Evolutionary conservation across 2,113 vertebrate species (phyloP).

Genomic region (Myrmophylax atrothorax): DNA sequence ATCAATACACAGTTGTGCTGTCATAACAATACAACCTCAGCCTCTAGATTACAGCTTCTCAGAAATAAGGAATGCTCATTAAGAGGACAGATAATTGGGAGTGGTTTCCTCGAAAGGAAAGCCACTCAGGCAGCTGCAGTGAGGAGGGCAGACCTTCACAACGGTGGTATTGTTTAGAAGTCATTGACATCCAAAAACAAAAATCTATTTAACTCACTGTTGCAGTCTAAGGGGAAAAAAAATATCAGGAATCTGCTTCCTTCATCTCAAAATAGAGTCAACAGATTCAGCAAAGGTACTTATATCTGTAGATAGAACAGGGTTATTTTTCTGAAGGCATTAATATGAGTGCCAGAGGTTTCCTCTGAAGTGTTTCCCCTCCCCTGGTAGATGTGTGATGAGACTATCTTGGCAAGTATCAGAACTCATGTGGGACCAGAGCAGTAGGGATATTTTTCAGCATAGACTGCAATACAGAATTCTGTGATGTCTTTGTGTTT

Average conservation of each 20-base stretch:
- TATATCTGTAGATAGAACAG: not conserved
- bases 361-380: not conserved
- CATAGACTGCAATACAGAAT: not conserved
- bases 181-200: not conserved
- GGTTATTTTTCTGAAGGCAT: not conserved
- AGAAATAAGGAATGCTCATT: slow-evolving; percentile 23
- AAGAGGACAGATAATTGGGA: not conserved
- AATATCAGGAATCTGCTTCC: not conserved
- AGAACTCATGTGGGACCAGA: not conserved
- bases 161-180: not conserved
- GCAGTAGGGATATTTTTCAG: not conserved
- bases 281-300: not conserved
- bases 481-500: not conserved
- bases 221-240: not conserved
- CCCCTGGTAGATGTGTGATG: not conserved
- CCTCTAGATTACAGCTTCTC: not conserved
- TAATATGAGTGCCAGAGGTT: not conserved
- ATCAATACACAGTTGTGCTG: slow-evolving; percentile 27
- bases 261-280: not conserved
- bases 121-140: not conserved
- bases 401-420: not conserved
- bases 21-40: slow-evolving; percentile 3
- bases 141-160: not conserved
- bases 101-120: not conserved
- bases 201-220: not conserved